Percentiles rank a stretch among this genome's conserved stretches.
These are phyloP conservation scores for Pungitius pungitius DNA, from an alignment of 2,113 vertebrate species.

Conservation along the genomic window DNA sequence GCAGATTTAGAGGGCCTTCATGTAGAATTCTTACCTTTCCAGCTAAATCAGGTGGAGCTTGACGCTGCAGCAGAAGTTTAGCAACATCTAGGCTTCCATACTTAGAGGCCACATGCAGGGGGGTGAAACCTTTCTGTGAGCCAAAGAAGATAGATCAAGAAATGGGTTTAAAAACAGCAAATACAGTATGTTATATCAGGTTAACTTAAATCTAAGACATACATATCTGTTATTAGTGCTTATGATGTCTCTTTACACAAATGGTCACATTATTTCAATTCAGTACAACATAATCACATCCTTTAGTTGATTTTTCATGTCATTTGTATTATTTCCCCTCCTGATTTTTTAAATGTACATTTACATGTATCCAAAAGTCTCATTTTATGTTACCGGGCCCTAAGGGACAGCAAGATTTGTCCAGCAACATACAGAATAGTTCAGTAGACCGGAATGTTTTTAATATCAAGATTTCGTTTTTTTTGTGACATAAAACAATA, in stretches of 20 bases:
- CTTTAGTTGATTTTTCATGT: neutral
- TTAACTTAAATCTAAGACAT: neutral
- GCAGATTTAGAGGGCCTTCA: neutral
- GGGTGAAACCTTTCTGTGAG: slow-evolving; percentile 96
- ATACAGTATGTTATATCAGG: neutral
- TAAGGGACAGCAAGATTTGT: neutral
- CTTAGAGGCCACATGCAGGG: slow-evolving; percentile 94
- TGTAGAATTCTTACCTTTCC: slow-evolving; percentile 87
- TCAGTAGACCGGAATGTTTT: neutral
- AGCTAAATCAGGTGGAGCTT: slow-evolving; percentile 87
- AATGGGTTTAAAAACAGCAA: neutral
- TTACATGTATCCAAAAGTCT: neutral
- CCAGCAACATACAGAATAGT: neutral
- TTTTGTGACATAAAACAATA: neutral
- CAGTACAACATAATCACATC: neutral
- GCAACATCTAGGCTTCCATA: slow-evolving; percentile 96
- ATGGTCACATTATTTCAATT: neutral
- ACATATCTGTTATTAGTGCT: neutral
- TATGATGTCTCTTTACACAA: neutral
- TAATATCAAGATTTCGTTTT: neutral
- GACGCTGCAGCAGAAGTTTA: slow-evolving; percentile 91
- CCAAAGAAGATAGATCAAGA: neutral
- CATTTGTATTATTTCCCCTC: neutral
- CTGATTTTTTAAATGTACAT: too few relatives aligned
- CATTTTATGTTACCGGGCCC: neutral